Percentiles rank a stretch among this genome's conserved stretches.
These are phyloP conservation scores for Latrodectus geometricus DNA, from an alignment of 1,140 invertebrate species.

Conservation along the genomic window DNA sequence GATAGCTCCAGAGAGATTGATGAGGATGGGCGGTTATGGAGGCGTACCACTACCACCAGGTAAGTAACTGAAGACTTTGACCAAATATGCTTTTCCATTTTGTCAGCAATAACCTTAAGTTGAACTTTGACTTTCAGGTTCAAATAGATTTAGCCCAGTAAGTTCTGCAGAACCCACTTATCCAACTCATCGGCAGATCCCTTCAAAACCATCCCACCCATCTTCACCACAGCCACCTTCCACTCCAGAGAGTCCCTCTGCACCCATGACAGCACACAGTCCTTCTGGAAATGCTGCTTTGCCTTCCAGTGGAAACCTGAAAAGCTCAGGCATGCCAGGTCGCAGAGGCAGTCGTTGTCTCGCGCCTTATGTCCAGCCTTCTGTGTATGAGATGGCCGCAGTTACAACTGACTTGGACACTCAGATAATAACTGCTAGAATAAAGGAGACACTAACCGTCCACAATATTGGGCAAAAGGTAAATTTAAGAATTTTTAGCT, in stretches of 20 bases:
- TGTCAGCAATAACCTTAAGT: neutral
- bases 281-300: conserved; percentile 74
- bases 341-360: conserved; percentile 36
- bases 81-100: neutral
- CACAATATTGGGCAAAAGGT: conserved; percentile 98
- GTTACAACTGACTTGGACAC: conserved; percentile 96
- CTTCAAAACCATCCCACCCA: conserved; percentile 38
- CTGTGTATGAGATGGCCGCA: conserved; percentile 95
- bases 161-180: conserved; percentile 54
- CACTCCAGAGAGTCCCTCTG: conserved; percentile 32
- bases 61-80: neutral
- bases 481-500: too few species aligned
- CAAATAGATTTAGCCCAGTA: conserved; percentile 43
- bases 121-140: conserved; percentile 7
- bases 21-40: conserved; percentile 92
- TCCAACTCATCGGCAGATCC: conserved; percentile 46
- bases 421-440: conserved; percentile 94
- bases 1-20: conserved; percentile 94
- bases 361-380: conserved; percentile 69
- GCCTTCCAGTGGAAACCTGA: conserved; percentile 33
- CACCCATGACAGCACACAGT: conserved; percentile 65
- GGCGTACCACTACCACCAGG: conserved; percentile 66
- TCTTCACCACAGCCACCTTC: conserved; percentile 54
- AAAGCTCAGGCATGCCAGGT: neutral
- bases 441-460: conserved; percentile 94